These are phyloP conservation scores for Idaea dimidiata DNA, from an alignment of 2,888 invertebrate species.

Conservation along the genomic window DNA sequence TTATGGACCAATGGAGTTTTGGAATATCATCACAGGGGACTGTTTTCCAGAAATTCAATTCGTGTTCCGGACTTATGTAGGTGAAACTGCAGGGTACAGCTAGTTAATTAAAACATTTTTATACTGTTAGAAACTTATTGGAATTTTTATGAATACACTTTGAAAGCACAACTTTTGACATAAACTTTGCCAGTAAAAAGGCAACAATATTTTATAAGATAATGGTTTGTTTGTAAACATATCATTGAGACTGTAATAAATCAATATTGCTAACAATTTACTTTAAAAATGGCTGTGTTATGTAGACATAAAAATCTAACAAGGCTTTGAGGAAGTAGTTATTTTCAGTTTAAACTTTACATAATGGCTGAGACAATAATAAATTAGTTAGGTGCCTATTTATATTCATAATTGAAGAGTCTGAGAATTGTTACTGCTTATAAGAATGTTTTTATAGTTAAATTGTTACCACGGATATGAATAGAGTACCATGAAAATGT, in stretches of 20 bases:
- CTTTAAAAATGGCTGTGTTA: not conserved
- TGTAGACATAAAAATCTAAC: not conserved
- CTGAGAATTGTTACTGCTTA: not conserved
- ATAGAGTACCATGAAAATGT: not conserved
- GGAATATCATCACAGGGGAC: too few species aligned
- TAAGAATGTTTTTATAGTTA: not conserved
- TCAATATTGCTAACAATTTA: not conserved
- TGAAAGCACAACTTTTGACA: not conserved
- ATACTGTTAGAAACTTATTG: not conserved
- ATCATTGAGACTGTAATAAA: conserved; percentile 2
- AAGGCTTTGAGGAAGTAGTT: not conserved
- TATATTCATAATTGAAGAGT: not conserved
- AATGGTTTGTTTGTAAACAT: conserved; percentile 29
- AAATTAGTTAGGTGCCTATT: not conserved
- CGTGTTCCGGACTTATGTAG: not conserved
- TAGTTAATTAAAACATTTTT: not conserved
- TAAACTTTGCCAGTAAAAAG: not conserved
- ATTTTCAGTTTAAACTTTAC: not conserved
- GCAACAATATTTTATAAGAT: not conserved
- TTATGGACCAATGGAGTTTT: too few species aligned
- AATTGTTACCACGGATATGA: not conserved
- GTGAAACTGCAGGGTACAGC: not conserved
- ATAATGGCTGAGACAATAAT: not conserved
- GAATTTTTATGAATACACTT: not conserved
- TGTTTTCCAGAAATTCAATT: not conserved